Conservation (phyloP, 2,797 vertebrate species). For the Chelidonichthys spinosus region DNA sequence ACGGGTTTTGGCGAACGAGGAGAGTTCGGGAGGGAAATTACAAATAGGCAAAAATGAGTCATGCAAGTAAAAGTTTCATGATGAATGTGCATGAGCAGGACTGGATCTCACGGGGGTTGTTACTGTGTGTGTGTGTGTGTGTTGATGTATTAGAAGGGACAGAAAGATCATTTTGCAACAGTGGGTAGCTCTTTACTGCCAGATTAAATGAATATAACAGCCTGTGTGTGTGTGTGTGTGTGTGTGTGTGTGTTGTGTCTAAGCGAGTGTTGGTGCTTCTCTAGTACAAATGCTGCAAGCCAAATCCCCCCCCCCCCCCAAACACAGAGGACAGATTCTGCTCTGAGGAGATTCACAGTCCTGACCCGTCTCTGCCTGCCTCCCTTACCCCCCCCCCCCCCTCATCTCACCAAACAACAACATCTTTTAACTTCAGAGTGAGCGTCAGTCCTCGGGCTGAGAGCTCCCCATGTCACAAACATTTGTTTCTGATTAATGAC, state of each 20-base stretch:
- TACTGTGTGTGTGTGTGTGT: conserved; percentile 7
- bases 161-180: conserved; percentile 37
- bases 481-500: conserved; percentile 33
- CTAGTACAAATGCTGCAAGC: conserved; percentile 27
- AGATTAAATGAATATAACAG: conserved; percentile 40
- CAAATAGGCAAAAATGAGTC: conserved; percentile 75
- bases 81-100: conserved; percentile 36
- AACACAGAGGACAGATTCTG: conserved; percentile 60
- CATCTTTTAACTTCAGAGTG: conserved; percentile 24
- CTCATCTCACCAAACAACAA: conserved; percentile 35
- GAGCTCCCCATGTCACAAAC: conserved; percentile 6
- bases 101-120: conserved; percentile 32
- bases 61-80: conserved; percentile 62
- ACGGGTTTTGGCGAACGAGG: conserved; percentile 15
- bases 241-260: conserved; percentile 19
- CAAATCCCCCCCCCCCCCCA: neutral
- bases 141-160: neutral
- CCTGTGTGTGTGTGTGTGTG: conserved; percentile 10
- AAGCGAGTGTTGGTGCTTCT: conserved; percentile 21
- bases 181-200: conserved; percentile 23
- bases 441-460: neutral
- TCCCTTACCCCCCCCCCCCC: conserved; percentile 46
- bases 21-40: conserved; percentile 46
- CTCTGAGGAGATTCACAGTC: conserved; percentile 46
- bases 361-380: conserved; percentile 48